Conservation (phyloP, 2,888 invertebrate species). For the Dermolepida albohirtum region DNA sequence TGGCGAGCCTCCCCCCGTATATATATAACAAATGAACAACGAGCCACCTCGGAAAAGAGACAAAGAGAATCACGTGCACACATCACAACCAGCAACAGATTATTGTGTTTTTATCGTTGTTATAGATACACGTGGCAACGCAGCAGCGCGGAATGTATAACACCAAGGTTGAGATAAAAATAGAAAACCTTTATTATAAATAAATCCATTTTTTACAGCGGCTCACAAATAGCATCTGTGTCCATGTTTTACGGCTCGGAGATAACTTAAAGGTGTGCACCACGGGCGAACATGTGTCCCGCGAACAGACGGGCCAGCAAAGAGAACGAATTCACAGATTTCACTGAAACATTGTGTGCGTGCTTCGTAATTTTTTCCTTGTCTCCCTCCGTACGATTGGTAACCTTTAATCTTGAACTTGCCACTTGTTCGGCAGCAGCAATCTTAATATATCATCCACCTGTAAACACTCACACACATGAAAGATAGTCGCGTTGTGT, state of each 20-base stretch:
- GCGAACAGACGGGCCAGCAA: too few relatives aligned
- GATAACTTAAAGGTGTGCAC: neutral
- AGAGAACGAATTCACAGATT: neutral
- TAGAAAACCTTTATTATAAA: conserved; percentile 66
- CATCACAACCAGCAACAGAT: conserved; percentile 56
- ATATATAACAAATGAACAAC: too few relatives aligned
- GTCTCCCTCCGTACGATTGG: conserved; percentile 2
- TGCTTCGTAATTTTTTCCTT: neutral
- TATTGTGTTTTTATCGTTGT: conserved; percentile 57
- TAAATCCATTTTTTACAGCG: conserved; percentile 60
- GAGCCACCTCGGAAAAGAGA: conserved; percentile 35
- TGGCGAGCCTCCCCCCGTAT: too few relatives aligned
- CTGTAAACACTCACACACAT: conserved; percentile 8
- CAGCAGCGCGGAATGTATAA: conserved; percentile 59
- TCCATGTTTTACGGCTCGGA: conserved; percentile 2
- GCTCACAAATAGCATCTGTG: conserved; percentile 42
- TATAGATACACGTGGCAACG: conserved; percentile 58
- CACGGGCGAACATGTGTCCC: too few relatives aligned
- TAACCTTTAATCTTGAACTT: conserved; percentile 33
- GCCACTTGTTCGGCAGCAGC: conserved; percentile 23
- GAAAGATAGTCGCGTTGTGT: neutral
- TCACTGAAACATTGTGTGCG: neutral
- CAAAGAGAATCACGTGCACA: conserved; percentile 49
- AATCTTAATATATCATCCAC: conserved; percentile 36
- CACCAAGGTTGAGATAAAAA: conserved; percentile 64